These are phyloP conservation scores for Actias luna DNA, from an alignment of 2,888 invertebrate species.

Conservation along the genomic window DNA sequence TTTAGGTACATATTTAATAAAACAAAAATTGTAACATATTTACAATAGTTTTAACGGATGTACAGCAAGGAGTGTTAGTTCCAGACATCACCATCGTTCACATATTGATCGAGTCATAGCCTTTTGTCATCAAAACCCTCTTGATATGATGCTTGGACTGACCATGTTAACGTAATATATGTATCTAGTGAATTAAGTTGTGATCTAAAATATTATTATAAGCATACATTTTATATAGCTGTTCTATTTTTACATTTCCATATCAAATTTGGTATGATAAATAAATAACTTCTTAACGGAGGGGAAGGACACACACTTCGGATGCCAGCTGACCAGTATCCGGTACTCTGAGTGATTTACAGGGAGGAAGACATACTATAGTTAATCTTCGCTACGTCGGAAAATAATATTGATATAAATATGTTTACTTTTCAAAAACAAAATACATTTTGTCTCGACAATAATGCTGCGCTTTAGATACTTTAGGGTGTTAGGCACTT, in stretches of 20 bases:
- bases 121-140: too few relatives aligned
- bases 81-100: too few relatives aligned
- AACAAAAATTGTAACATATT: too few relatives aligned
- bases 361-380: conserved; percentile 28
- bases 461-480: background rate
- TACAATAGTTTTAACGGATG: too few relatives aligned
- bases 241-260: background rate
- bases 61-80: too few relatives aligned
- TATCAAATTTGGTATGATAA: background rate
- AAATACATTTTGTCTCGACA: background rate
- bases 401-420: conserved; percentile 10
- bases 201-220: background rate
- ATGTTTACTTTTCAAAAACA: background rate
- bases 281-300: conserved; percentile 12
- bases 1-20: too few relatives aligned
- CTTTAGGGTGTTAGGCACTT: background rate
- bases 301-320: conserved; percentile 26
- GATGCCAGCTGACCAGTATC: conserved; percentile 30
- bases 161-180: too few relatives aligned
- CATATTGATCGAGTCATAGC: too few relatives aligned
- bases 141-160: too few relatives aligned
- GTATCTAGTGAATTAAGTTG: too few relatives aligned
- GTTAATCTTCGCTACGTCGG: conserved; percentile 10
- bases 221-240: background rate
- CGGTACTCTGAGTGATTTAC: conserved; percentile 38